Evolutionary conservation across 2,888 invertebrate species (phyloP).

Genomic region (Druceiella hillmani): DNA sequence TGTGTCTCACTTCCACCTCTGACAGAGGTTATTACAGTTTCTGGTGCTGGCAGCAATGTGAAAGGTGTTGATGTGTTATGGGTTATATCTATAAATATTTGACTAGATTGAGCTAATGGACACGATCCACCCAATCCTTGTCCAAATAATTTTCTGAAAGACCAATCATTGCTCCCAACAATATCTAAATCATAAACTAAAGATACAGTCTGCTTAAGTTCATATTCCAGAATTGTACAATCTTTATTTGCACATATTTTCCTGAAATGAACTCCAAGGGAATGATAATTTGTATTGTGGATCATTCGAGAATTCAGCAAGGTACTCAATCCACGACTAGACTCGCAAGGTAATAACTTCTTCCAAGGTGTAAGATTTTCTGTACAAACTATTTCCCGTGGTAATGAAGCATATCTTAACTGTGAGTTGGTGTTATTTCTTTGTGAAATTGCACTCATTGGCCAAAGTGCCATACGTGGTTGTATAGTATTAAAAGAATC

Average conservation of each 20-base stretch:
- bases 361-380: slow-evolving; percentile 99
- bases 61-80: slow-evolving; percentile 57
- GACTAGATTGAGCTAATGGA: slow-evolving; percentile 71
- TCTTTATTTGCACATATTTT: slow-evolving; percentile 63
- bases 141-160: slow-evolving; percentile 80
- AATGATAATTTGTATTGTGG: slow-evolving; percentile 91
- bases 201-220: slow-evolving; percentile 80
- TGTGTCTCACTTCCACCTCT: slow-evolving; percentile 64
- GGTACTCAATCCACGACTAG: slow-evolving; percentile 80
- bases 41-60: slow-evolving; percentile 58
- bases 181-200: slow-evolving; percentile 80
- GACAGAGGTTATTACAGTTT: slow-evolving; percentile 50
- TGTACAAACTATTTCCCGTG: slow-evolving; percentile 95
- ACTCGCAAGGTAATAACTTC: slow-evolving; percentile 92
- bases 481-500: slow-evolving; percentile 77
- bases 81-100: slow-evolving; percentile 76
- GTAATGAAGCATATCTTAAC: slow-evolving; percentile 82
- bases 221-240: slow-evolving; percentile 61
- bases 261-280: slow-evolving; percentile 79
- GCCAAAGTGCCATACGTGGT: slow-evolving; percentile 79
- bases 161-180: slow-evolving; percentile 71
- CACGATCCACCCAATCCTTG: slow-evolving; percentile 78
- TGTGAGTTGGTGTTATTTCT: slow-evolving; percentile 49
- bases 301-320: slow-evolving; percentile 86
- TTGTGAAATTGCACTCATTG: slow-evolving; percentile 56